Base-by-base conservation (phyloP, 2,113 vertebrate genomes). In the Indri indri region DNA sequence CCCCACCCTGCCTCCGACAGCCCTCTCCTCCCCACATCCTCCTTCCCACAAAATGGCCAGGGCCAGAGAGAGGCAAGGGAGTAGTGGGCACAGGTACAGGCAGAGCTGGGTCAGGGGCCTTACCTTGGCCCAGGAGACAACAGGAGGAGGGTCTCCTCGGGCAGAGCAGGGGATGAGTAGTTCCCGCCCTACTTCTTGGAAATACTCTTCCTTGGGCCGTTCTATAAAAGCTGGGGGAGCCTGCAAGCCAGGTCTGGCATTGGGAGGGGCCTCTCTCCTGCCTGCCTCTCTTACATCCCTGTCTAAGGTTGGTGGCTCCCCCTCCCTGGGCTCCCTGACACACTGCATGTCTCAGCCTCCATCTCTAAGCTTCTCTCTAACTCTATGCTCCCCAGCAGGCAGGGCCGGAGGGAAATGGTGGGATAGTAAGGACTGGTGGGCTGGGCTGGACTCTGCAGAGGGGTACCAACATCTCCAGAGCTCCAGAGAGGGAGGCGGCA, bases 161-260 rank as follows among this genome's bases (percentile, higher is more conserved):
- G 99, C 99, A 0, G 96, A 57, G 4, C 99, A 99, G 20, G 99
- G 99, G 68, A 99, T 99, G 73, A 99, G 98, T 80, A 99, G 98
- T 81, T 99, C 99, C 96, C 99, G 97, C 59, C 99, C 99, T 84
- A 99, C 99, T 98, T 99, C 99, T 97, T 99, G 99, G 96, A 99
- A 99, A 95, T 99, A 99, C 37, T 99, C 99, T 25, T 99, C 98
- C 65, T 98, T 99, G 70, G 99, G 99, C 34, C 97, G 93, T 81
- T 99, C 95, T 0, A 85, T 96, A 97, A 99, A 99, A 13, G 96
- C 88, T 0, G 99, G 99, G 0, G 99, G 99, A 83, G 99, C 99
- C 99, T 99, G 98, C 25, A 95, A 97, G 66, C 93, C 83, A 98
- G 30, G 57, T 25, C 32, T 54, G 30, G 76, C 61, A 2, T 61